Conservation (phyloP, 1,140 invertebrate species). For the Aphelenchoides avenae region DNA sequence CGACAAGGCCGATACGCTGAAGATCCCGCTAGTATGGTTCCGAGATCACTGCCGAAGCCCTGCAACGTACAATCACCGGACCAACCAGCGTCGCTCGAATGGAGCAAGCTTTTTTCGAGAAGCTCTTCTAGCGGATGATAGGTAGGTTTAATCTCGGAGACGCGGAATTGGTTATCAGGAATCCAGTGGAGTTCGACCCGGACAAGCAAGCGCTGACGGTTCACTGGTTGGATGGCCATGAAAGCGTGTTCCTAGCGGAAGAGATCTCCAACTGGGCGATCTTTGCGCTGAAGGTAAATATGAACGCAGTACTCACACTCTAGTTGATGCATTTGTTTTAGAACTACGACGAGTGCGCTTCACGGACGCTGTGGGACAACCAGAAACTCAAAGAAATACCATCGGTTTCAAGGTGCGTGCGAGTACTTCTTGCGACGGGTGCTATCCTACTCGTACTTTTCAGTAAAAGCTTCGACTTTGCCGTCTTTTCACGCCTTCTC, state of each 20-base stretch:
- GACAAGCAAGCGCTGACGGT: slow-evolving; percentile 23
- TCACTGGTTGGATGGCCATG: slow-evolving; percentile 30
- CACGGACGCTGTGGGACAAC: slow-evolving; percentile 28
- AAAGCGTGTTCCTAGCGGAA: slow-evolving; percentile 21
- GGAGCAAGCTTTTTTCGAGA: slow-evolving; percentile 31
- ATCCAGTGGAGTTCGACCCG: slow-evolving; percentile 26
- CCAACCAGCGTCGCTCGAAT: slow-evolving; percentile 45
- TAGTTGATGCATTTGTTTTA: slow-evolving; percentile 1
- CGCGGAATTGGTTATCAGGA: slow-evolving; percentile 9
- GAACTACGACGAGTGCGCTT: slow-evolving; percentile 16
- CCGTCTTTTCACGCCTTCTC: slow-evolving; percentile 40
- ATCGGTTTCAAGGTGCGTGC: slow-evolving; percentile 15
- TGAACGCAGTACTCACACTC: background rate
- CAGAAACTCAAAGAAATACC: slow-evolving; percentile 26
- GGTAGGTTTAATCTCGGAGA: slow-evolving; percentile 7
- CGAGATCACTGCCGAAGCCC: slow-evolving; percentile 48
- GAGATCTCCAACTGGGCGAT: slow-evolving; percentile 35
- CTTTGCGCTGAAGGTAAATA: slow-evolving; percentile 24
- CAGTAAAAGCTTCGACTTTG: slow-evolving; percentile 39
- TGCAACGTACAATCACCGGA: slow-evolving; percentile 35
- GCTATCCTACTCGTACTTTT: slow-evolving; percentile 14
- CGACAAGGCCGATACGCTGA: too few species aligned
- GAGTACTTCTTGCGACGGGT: slow-evolving; percentile 1
- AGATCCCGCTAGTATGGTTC: slow-evolving; percentile 53
- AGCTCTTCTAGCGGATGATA: slow-evolving; percentile 20